Percentiles rank a stretch among this genome's conserved stretches.
Evolutionary conservation across 2,888 invertebrate species (phyloP).

Genomic region (Pogonocherus hispidulus): DNA sequence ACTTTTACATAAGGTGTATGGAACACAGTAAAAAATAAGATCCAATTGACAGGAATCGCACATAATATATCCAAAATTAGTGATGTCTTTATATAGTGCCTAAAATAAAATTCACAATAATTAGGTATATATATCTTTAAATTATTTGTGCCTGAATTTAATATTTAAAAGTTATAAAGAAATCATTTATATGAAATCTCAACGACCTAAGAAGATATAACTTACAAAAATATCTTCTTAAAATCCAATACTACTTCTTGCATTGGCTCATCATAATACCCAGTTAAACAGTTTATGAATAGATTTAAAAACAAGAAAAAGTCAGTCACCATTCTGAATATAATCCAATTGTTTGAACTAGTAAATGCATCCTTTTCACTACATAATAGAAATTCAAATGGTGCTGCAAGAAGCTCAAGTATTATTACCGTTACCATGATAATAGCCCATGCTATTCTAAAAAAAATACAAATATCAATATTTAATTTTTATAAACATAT

Average conservation of each 20-base stretch:
- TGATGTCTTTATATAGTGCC: constrained; percentile 45
- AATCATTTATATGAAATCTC: too few relatives aligned
- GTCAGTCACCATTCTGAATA: constrained; percentile 39
- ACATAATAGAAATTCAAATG: constrained; percentile 51
- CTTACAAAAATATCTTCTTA: constrained; percentile 52
- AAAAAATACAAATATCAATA: constrained; percentile 27
- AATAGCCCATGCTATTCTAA: constrained; percentile 55
- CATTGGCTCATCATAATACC: constrained; percentile 59
- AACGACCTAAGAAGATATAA: too few relatives aligned
- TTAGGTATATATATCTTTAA: too few relatives aligned
- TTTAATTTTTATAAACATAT: too few relatives aligned
- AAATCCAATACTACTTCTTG: constrained; percentile 57
- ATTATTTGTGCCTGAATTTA: too few relatives aligned
- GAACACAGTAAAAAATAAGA: constrained; percentile 33
- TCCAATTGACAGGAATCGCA: constrained; percentile 40
- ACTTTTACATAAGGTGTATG: constrained; percentile 1
- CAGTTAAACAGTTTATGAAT: constrained; percentile 54
- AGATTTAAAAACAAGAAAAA: constrained; percentile 49
- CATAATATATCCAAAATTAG: constrained; percentile 44
- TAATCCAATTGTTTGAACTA: constrained; percentile 24
- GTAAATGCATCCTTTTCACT: constrained; percentile 31
- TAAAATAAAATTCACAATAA: constrained; percentile 37
- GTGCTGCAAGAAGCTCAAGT: constrained; percentile 49
- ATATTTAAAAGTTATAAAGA: too few relatives aligned
- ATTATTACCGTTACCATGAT: constrained; percentile 52